These are phyloP conservation scores for Vanessa cardui DNA, from an alignment of 2,888 invertebrate species.

Conservation along the genomic window DNA sequence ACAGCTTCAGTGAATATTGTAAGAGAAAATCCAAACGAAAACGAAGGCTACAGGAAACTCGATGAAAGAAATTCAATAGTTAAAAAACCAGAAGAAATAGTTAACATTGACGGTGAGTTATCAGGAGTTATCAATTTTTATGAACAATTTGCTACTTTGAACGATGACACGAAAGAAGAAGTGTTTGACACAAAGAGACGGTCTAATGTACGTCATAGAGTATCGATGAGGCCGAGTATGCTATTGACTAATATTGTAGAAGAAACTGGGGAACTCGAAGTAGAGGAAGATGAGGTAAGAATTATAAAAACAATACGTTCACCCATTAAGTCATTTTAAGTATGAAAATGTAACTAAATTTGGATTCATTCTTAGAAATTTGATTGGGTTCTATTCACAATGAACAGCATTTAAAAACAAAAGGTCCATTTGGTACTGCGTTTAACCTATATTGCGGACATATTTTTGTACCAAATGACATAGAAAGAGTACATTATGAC, in stretches of 20 bases:
- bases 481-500: no score
- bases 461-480: no score
- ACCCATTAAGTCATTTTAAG: no score
- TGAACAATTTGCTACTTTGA: slow-evolving; percentile 71
- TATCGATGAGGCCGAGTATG: slow-evolving; percentile 72
- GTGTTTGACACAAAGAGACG: slow-evolving; percentile 54
- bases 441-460: no score
- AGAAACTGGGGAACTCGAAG: slow-evolving; percentile 62
- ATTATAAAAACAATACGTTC: neutral
- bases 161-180: slow-evolving; percentile 63
- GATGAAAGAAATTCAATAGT: slow-evolving; percentile 51
- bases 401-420: neutral
- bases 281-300: slow-evolving; percentile 68
- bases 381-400: neutral
- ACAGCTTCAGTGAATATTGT: slow-evolving; percentile 48
- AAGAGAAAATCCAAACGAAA: slow-evolving; percentile 51
- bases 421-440: no score
- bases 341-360: neutral
- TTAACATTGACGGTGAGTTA: slow-evolving; percentile 57
- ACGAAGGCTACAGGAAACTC: slow-evolving; percentile 57
- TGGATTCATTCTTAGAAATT: neutral
- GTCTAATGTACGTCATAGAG: slow-evolving; percentile 57
- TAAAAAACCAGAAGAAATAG: slow-evolving; percentile 43
- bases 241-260: slow-evolving; percentile 72
- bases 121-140: slow-evolving; percentile 67